Conservation (phyloP, 2,797 vertebrate genomes). For the Dermochelys coriacea region DNA sequence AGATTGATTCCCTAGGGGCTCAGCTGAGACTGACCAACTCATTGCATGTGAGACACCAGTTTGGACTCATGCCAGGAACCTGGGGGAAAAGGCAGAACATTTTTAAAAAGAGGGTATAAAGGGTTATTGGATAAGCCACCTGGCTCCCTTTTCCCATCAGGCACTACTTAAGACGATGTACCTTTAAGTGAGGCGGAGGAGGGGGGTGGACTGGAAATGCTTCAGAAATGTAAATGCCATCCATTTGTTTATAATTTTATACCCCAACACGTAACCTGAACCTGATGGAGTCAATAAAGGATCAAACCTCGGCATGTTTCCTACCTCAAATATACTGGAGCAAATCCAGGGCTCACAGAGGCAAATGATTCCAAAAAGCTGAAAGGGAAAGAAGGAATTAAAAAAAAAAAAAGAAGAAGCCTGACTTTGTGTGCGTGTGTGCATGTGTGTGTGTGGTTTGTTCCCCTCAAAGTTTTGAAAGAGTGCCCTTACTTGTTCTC, state of each 20-base stretch:
- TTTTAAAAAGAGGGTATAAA: background rate
- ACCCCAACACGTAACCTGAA: constrained; percentile 77
- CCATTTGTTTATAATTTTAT: constrained; percentile 86
- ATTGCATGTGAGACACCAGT: background rate
- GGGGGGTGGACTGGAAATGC: constrained; percentile 55
- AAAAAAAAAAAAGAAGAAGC: background rate
- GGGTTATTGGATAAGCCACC: constrained; percentile 49
- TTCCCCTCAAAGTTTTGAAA: constrained; percentile 29
- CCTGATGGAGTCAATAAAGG: constrained; percentile 79
- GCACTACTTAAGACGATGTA: constrained; percentile 67
- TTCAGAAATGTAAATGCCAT: constrained; percentile 81
- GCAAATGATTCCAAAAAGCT: constrained; percentile 58
- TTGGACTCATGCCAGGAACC: background rate
- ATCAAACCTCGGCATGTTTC: constrained; percentile 60
- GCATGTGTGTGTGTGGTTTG: background rate
- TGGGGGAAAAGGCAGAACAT: background rate
- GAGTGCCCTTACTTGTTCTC: constrained; percentile 38
- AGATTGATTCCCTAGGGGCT: background rate
- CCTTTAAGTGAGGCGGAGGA: constrained; percentile 27
- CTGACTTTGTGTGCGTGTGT: background rate
- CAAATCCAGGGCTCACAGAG: constrained; percentile 72
- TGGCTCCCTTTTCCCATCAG: constrained; percentile 58
- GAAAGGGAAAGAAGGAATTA: background rate
- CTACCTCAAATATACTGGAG: constrained; percentile 78
- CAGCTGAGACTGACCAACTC: background rate